Base-by-base conservation (phyloP, 2,113 vertebrate species). In the Vanacampus margaritifer region DNA sequence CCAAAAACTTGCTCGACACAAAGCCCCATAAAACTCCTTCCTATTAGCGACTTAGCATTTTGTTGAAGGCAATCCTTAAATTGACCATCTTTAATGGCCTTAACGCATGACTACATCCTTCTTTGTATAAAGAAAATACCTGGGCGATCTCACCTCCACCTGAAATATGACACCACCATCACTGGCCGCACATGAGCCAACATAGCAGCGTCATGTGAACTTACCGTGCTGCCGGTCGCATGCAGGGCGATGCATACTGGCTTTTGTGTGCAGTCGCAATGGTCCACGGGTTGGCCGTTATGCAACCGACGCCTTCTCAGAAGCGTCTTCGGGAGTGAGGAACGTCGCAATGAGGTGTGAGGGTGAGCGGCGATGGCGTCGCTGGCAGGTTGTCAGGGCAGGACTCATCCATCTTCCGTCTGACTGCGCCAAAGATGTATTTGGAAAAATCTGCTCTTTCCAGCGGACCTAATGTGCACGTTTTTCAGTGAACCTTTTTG, bases 281-380 rank as follows among this genome's bases (percentile, higher is more conserved):
- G 78, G 82, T 73, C 83, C 53, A 14, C 53, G 12, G 71, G 39
- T 65, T 71, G 78, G 74, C 61, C 74, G 64, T 73, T 79, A 83
- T 71, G 82, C 83, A 87, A 87, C 70, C 50, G 21, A 16, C 17
- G 43, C 32, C 17, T 87, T 89, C 85, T 79, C 72, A 89, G 86
- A 89, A 88, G 68, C 70, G 46, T 51, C 16, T 57, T 39, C 79
- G 72, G 77, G 57, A 73, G 75, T 78, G 76, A 79, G 78, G 69
- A 89, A 86, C 70, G 28, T 87, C 24, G 67, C 84, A 67, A 75
- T 81, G 76, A 78, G 88, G 84, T 88, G 87, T 69, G 80, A 89
- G 67, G n/a, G 62, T 74, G 68, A 80, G 62, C 65, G 70, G 67
- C 64, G 48, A 67, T 14, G 0, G 71, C 50, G 68, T 77, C 79